Conservation (phyloP, 2,113 vertebrate species). For the Myotis davidii region DNA sequence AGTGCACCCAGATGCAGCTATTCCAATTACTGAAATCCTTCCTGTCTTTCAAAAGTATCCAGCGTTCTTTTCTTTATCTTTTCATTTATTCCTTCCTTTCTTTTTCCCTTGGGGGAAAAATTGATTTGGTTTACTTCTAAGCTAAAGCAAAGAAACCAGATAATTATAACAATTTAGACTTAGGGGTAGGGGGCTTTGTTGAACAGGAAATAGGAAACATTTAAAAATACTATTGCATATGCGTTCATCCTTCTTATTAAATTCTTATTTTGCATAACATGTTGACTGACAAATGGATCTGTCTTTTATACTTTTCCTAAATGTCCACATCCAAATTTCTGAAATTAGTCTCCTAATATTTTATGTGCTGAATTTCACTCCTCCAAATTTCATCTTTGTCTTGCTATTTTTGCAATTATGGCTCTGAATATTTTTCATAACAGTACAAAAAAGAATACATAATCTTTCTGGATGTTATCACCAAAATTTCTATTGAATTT, state of each 20-base stretch:
- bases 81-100: background rate
- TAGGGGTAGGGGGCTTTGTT: background rate
- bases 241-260: background rate
- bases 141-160: background rate
- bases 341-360: slow-evolving; percentile 36
- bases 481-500: slow-evolving; percentile 25
- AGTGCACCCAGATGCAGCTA: background rate
- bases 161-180: background rate
- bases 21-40: background rate
- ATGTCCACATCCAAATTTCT: background rate
- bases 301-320: slow-evolving; percentile 1
- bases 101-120: background rate
- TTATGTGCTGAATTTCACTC: slow-evolving; percentile 8
- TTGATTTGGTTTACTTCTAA: background rate
- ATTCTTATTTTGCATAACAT: background rate
- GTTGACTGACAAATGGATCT: slow-evolving; percentile 10
- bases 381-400: slow-evolving; percentile 17
- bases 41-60: background rate
- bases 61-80: background rate
- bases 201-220: background rate
- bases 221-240: slow-evolving; percentile 13
- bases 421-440: background rate
- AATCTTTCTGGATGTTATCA: slow-evolving; percentile 21
- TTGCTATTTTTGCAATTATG: slow-evolving; percentile 1
- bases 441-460: background rate